Evolutionary conservation across 2,888 invertebrate species (phyloP).

Genomic region (Lycocerus yunnanus): DNA sequence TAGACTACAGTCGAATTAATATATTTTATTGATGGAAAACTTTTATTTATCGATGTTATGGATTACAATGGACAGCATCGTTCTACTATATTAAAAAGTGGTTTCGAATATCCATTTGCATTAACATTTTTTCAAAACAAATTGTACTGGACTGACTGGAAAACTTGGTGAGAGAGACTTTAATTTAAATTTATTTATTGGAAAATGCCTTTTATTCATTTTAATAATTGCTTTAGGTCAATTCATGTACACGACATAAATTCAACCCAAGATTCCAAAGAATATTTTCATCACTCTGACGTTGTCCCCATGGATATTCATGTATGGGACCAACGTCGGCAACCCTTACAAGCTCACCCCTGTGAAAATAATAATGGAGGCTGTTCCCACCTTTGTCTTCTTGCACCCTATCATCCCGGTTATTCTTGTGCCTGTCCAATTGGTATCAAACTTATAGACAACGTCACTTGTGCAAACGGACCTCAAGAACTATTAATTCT

Average conservation of each 20-base stretch:
- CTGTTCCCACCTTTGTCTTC: slow-evolving; percentile 84
- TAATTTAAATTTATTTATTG: not conserved
- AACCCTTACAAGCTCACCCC: slow-evolving; percentile 66
- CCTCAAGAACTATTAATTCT: slow-evolving; percentile 80
- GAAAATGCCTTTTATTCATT: not conserved
- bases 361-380: slow-evolving; percentile 79
- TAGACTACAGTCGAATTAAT: slow-evolving; percentile 79
- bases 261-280: slow-evolving; percentile 58
- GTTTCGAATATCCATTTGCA: slow-evolving; percentile 81
- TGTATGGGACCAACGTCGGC: slow-evolving; percentile 75
- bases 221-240: slow-evolving; percentile 55
- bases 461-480: slow-evolving; percentile 72
- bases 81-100: slow-evolving; percentile 68
- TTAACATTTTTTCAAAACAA: slow-evolving; percentile 75
- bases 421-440: slow-evolving; percentile 86
- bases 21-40: slow-evolving; percentile 91
- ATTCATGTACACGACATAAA: slow-evolving; percentile 56
- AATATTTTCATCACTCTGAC: slow-evolving; percentile 55
- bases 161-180: slow-evolving; percentile 67
- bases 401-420: slow-evolving; percentile 70
- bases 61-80: slow-evolving; percentile 84
- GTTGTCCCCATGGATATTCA: slow-evolving; percentile 83
- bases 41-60: slow-evolving; percentile 80
- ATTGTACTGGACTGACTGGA: slow-evolving; percentile 93
- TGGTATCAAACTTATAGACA: slow-evolving; percentile 68